Evolutionary conservation across 2,797 vertebrate genomes (phyloP).

Genomic region (Mallotus villosus): DNA sequence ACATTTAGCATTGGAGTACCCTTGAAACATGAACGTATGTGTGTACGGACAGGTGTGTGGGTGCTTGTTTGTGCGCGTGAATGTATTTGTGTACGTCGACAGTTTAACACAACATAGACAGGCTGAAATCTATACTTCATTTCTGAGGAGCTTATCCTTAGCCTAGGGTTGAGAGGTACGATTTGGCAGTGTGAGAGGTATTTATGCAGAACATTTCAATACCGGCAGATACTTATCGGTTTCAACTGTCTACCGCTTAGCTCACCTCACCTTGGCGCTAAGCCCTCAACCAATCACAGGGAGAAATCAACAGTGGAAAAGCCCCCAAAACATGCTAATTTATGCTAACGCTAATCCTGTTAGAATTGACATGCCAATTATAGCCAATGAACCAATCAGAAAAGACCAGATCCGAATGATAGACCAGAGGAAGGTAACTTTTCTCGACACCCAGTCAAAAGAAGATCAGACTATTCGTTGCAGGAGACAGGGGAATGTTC

Average conservation of each 20-base stretch:
- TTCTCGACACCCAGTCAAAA: too few relatives aligned
- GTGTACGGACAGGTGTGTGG: too few relatives aligned
- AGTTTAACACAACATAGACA: neutral
- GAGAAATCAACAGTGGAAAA: slow-evolving; percentile 20
- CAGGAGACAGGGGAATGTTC: too few relatives aligned
- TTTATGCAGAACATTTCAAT: neutral
- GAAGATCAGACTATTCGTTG: too few relatives aligned
- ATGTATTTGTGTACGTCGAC: neutral
- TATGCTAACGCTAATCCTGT: slow-evolving; percentile 61
- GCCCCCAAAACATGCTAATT: slow-evolving; percentile 52
- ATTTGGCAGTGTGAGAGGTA: neutral
- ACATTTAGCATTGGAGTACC: too few relatives aligned
- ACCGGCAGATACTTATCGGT: slow-evolving; percentile 16
- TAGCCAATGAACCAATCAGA: slow-evolving; percentile 56
- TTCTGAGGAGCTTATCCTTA: neutral
- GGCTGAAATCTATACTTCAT: neutral
- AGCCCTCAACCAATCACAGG: slow-evolving; percentile 21
- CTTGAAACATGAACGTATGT: too few relatives aligned
- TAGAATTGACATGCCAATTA: slow-evolving; percentile 48
- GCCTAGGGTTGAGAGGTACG: neutral
- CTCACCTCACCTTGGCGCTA: slow-evolving; percentile 6
- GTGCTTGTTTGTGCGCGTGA: neutral
- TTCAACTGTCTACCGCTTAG: slow-evolving; percentile 25
- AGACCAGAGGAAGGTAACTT: neutral
- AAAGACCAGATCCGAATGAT: slow-evolving; percentile 31